Percentiles rank a stretch among this genome's conserved stretches.
Evolutionary conservation across 2,113 vertebrate species (phyloP).

Genomic region (Trematomus loennbergii): DNA sequence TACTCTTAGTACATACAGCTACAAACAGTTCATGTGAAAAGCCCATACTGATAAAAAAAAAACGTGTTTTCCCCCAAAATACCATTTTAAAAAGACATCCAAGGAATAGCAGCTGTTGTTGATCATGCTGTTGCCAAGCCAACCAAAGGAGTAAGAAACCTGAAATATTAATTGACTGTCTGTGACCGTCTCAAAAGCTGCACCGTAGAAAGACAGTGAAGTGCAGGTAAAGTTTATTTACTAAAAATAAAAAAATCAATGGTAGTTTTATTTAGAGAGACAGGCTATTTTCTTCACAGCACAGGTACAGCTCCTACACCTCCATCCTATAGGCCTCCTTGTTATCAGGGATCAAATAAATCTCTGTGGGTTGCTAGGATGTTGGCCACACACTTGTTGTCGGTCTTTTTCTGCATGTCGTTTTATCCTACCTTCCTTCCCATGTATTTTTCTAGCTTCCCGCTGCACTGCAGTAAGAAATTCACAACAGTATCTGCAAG

Average conservation of each 20-base stretch:
- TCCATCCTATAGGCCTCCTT: conserved; percentile 17
- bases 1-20: too few species aligned
- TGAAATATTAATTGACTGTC: neutral
- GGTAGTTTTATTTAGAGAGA: conserved; percentile 34
- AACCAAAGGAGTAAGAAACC: neutral
- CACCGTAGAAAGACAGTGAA: neutral
- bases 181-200: neutral
- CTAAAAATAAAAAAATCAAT: conserved; percentile 34
- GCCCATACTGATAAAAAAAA: neutral
- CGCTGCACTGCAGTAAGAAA: neutral
- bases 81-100: neutral
- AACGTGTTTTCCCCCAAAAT: neutral
- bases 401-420: conserved; percentile 21
- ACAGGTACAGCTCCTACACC: conserved; percentile 26
- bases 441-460: conserved; percentile 21
- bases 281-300: conserved; percentile 39
- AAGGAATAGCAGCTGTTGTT: neutral
- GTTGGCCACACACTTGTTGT: conserved; percentile 30
- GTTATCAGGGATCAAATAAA: conserved; percentile 41
- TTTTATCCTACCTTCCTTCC: conserved; percentile 24
- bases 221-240: neutral
- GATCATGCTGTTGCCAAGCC: neutral
- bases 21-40: too few species aligned
- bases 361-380: conserved; percentile 40
- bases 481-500: neutral